These are phyloP conservation scores for Ariopsis seemanni DNA, from an alignment of 2,113 vertebrate genomes.

Conservation along the genomic window DNA sequence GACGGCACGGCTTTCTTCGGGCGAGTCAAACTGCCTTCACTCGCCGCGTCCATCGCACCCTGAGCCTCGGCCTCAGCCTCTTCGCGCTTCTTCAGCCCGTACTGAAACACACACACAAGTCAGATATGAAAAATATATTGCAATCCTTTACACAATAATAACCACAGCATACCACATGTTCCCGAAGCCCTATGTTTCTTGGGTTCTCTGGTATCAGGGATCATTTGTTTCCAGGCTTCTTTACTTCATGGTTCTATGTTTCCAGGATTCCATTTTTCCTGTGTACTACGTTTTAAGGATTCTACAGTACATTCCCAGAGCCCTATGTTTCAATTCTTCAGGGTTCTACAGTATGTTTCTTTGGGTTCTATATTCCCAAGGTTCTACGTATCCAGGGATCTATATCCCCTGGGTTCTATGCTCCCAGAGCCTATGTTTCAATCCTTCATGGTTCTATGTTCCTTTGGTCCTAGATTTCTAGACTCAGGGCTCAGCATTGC, in stretches of 20 bases:
- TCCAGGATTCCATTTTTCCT: background rate
- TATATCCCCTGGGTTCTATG: background rate
- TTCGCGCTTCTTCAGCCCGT: constrained; percentile 96
- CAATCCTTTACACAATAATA: background rate
- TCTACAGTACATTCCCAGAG: background rate
- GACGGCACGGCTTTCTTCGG: constrained; percentile 86
- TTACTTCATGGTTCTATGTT: background rate
- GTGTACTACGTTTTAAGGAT: background rate
- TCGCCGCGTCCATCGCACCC: constrained; percentile 84
- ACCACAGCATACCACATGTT: background rate
- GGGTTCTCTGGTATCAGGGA: background rate
- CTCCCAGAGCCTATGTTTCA: background rate
- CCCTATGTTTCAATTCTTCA: background rate
- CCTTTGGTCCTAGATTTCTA: background rate
- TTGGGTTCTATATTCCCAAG: background rate
- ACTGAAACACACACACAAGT: constrained; percentile 70
- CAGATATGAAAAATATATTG: background rate
- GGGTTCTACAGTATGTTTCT: background rate
- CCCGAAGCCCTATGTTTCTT: background rate
- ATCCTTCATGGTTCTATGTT: background rate
- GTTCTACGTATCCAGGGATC: background rate
- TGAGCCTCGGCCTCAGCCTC: constrained; percentile 89
- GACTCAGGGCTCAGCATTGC: background rate
- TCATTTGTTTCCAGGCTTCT: background rate
- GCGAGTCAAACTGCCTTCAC: constrained; percentile 89